Base-by-base conservation (phyloP, 2,797 vertebrate species). In the Chaunax sp. region DNA sequence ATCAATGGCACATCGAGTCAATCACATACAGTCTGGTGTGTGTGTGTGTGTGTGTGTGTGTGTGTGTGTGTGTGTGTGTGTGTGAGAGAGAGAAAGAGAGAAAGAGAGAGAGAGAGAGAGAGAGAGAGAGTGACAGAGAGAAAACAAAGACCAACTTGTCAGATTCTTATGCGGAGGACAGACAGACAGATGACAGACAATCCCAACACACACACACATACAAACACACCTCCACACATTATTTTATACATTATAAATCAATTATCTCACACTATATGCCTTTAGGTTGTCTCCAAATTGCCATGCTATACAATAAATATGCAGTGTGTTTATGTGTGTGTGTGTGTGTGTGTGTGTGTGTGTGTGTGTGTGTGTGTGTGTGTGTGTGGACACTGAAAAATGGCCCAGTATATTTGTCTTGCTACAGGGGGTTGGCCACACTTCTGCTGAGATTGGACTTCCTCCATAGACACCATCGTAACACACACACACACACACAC, bases 1-100 rank as follows among this genome's bases (percentile, higher is more conserved):
- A 88, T 91, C 80, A 89, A 86, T 88, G 84, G 55, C 66, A 41
- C 63, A 62, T 72, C 63, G 41, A 86, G 77, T 89, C 79, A 86
- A 76, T 90, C 77, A 87, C 78, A 80, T 75, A 73, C 64, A 60
- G 64, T 59, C 55, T 74, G 66, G 40, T n/a, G 30, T 35, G 62
- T 25, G 41, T 40, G 35, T n/a, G 12, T 16, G n/a, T 16, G 3
- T 16, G 19, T 18, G 33, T 35, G 6, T 51, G 28, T 20, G 30
- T 53, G 33, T 57, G 44, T 59, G 40, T 56, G n/a, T 26, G 43
- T 46, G 28, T 30, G 23, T 16, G 44, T 35, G 45, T 19, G 23
- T 25, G 55, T 18, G 45, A n/a, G n/a, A n/a, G n/a, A n/a, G n/a
- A n/a, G n/a, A n/a, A n/a, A n/a, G n/a, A n/a, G n/a, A n/a, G n/a